phyloP scores from a whole-genome alignment of 2,888 invertebrate genomes.

The Trissolcus japonicus region DNA sequence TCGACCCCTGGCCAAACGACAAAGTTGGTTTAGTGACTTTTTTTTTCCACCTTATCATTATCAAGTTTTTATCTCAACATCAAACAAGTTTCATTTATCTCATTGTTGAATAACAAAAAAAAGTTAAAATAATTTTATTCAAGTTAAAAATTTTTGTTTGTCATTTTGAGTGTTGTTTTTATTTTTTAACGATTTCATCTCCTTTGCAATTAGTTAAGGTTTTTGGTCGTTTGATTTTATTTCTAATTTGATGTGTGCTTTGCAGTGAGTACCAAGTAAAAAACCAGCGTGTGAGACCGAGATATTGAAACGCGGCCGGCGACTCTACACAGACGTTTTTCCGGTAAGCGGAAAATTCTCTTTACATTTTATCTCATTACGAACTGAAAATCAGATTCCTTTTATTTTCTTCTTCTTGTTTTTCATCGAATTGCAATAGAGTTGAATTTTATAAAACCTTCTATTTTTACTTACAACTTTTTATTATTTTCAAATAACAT shows the following conservation, averaged over 20 bases:
- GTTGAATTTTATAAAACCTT: neutral
- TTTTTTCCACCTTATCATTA: neutral
- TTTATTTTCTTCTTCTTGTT: neutral
- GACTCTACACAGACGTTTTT: conserved; percentile 16
- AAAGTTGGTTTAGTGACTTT: conserved; percentile 28
- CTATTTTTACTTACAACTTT: neutral
- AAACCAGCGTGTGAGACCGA: conserved; percentile 4
- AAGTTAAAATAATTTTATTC: too few species aligned
- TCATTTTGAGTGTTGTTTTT: neutral
- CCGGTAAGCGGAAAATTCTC: conserved; percentile 20
- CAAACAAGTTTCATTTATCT: neutral
- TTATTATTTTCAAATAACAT: too few species aligned
- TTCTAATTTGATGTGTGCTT: neutral
- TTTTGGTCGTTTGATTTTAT: neutral
- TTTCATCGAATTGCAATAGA: neutral
- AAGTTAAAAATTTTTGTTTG: neutral
- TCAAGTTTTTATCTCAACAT: neutral
- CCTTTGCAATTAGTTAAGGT: neutral
- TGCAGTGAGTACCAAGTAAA: conserved; percentile 36
- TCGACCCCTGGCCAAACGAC: conserved; percentile 21
- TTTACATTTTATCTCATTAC: neutral
- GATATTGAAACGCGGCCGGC: conserved; percentile 27
- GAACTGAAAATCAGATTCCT: neutral
- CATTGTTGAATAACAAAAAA: too few species aligned
- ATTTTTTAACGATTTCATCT: neutral